Evolutionary conservation across 2,888 invertebrate genomes (phyloP), one percentile per base, ranked within the genome.

Genomic region (Hesperia comma): DNA sequence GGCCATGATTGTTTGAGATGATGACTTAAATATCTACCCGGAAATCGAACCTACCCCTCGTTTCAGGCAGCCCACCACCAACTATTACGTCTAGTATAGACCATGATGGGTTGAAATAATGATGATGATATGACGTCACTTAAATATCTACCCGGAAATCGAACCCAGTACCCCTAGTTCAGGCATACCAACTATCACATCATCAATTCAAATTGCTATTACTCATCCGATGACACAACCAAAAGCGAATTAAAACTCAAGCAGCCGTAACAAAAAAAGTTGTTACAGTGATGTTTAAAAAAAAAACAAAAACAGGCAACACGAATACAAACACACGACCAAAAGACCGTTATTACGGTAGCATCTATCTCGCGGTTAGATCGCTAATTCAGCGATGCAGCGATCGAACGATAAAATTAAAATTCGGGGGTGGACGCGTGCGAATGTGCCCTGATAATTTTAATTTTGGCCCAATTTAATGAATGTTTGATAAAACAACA

Each of bases 361-460:
- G 70, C 62, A 60, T 67, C 68, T 85, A 86, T 86, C 83, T 79
- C 72, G 78, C 68, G 81, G 85, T 85, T 86, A 86, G 86, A 87
- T 87, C 86, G 73, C 72, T 79, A 79, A 80, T 77, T 79, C 75
- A 76, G 72, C 75, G 75, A 77, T 74, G 68, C 74, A 75, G 70
- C 75, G 75, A 76, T 72, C 66, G 57, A 71, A 64, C 73, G 86
- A 84, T 85, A 85, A 77, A 73, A 70, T 68, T 70, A 60, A 68
- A 77, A 75, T 79, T 79, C 75, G 78, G 77, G 78, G 72, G 67
- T 53, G 49, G 61, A 54, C 70, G 71, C 70, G 72, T 69, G 67
- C 70, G 41, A 67, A 67, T 68, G 69, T 68, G 37, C 32, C 15
- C 55, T 26, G 67, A 70, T 69, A 71, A 72, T 70, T 73, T 73